phyloP scores from a whole-genome alignment of 2,888 invertebrate genomes.

The Drosophila kambysellisi region DNA sequence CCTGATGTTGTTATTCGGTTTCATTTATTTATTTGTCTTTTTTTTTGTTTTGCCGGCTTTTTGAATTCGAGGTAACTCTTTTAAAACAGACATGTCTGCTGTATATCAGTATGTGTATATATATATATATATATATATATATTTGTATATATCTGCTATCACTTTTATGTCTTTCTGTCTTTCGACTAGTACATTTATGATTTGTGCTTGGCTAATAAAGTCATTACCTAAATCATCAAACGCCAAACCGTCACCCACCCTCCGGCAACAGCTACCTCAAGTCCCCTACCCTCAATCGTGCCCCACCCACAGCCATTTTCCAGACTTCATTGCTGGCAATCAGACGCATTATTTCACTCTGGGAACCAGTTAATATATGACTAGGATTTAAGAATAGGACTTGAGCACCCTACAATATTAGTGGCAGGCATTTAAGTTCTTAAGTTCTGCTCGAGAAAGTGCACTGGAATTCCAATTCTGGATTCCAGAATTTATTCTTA shows the following conservation, averaged over 20 bases:
- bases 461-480: no score
- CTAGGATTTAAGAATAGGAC: neutral
- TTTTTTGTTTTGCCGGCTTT: slow-evolving; percentile 5
- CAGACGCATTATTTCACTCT: slow-evolving; percentile 47
- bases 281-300: slow-evolving; percentile 2
- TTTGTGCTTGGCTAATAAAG: slow-evolving; percentile 73
- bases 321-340: slow-evolving; percentile 39
- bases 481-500: neutral
- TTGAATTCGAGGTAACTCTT: slow-evolving; percentile 12
- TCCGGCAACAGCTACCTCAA: neutral
- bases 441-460: neutral
- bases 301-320: slow-evolving; percentile 1
- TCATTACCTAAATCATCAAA: slow-evolving; percentile 60
- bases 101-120: neutral
- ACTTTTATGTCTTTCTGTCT: slow-evolving; percentile 16
- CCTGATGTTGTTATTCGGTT: slow-evolving; percentile 3
- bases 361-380: slow-evolving; percentile 19
- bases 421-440: slow-evolving; percentile 1
- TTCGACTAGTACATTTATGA: slow-evolving; percentile 56
- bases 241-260: neutral
- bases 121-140: neutral
- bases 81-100: slow-evolving; percentile 18
- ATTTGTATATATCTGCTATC: neutral
- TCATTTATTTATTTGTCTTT: slow-evolving; percentile 5
- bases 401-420: slow-evolving; percentile 16